A percentile compares a stretch with the other conserved stretches of the same genome.
phyloP scores from a whole-genome alignment of 2,113 vertebrate species.

The Cyrtonyx montezumae region DNA sequence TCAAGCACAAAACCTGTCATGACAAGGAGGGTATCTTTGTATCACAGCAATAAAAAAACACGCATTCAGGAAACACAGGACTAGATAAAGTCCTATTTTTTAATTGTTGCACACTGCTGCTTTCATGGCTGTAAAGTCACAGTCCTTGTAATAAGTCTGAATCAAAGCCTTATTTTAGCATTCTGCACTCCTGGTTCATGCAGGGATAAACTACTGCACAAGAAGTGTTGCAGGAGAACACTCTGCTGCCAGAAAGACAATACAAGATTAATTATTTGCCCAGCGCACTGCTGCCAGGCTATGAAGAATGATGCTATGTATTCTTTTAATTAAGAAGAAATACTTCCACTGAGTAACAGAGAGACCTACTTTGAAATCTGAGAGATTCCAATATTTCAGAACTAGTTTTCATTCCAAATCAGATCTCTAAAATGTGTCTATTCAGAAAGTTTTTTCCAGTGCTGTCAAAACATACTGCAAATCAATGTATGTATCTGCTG shows the following conservation, averaged over 20 bases:
- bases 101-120: background rate
- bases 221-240: background rate
- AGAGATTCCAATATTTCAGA: conserved; percentile 7
- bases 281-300: conserved; percentile 20
- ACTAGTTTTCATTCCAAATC: background rate
- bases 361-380: conserved; percentile 19
- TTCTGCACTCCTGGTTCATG: conserved; percentile 1
- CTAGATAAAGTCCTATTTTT: background rate
- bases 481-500: background rate
- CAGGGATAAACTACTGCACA: conserved; percentile 23
- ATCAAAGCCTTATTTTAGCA: conserved; percentile 16
- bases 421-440: background rate
- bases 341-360: conserved; percentile 28
- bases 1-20: background rate
- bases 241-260: conserved; percentile 33
- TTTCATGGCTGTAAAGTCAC: conserved; percentile 14
- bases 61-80: background rate
- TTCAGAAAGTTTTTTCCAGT: background rate
- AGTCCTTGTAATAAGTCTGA: background rate
- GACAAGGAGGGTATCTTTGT: background rate
- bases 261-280: conserved; percentile 43
- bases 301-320: conserved; percentile 40
- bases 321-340: conserved; percentile 54
- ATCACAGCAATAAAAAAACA: background rate
- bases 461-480: background rate